Conservation (phyloP, 1,140 invertebrate genomes). For the Neodiprion fabricii region DNA sequence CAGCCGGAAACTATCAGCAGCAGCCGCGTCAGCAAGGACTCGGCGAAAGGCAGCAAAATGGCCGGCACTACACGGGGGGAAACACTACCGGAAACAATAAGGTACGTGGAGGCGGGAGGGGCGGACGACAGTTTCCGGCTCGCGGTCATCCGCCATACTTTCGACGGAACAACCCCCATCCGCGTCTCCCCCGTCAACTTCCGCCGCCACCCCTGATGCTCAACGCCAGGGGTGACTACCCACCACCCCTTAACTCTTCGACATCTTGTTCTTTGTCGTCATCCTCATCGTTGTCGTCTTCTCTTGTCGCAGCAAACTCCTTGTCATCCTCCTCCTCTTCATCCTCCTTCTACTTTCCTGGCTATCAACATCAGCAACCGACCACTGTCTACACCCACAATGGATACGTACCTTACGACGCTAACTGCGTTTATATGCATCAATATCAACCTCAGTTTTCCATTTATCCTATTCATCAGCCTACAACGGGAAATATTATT, state of each 20-base stretch:
- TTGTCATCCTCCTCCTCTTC: background rate
- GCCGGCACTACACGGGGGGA: slow-evolving; percentile 47
- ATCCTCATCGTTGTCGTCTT: background rate
- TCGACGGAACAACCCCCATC: slow-evolving; percentile 29
- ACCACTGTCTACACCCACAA: slow-evolving; percentile 22
- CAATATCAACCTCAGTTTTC: slow-evolving; percentile 38
- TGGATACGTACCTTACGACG: slow-evolving; percentile 44
- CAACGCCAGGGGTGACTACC: slow-evolving; percentile 24
- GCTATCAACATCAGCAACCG: background rate
- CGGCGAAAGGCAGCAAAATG: slow-evolving; percentile 44
- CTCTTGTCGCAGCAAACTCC: background rate
- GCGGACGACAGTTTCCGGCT: slow-evolving; percentile 37
- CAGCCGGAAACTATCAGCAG: slow-evolving; percentile 24
- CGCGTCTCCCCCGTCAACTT: slow-evolving; percentile 15
- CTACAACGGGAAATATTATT: slow-evolving; percentile 37
- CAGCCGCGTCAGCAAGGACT: slow-evolving; percentile 37
- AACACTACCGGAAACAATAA: slow-evolving; percentile 61
- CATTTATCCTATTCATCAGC: slow-evolving; percentile 38
- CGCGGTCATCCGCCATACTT: slow-evolving; percentile 32
- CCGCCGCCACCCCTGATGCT: slow-evolving; percentile 34
- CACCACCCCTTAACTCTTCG: background rate
- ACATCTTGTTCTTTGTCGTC: background rate
- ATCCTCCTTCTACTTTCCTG: too few relatives aligned
- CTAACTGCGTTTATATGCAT: slow-evolving; percentile 40
- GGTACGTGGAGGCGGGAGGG: slow-evolving; percentile 61